Base-by-base conservation (phyloP, 2,888 invertebrate genomes). In the Drosophila borealis region DNA sequence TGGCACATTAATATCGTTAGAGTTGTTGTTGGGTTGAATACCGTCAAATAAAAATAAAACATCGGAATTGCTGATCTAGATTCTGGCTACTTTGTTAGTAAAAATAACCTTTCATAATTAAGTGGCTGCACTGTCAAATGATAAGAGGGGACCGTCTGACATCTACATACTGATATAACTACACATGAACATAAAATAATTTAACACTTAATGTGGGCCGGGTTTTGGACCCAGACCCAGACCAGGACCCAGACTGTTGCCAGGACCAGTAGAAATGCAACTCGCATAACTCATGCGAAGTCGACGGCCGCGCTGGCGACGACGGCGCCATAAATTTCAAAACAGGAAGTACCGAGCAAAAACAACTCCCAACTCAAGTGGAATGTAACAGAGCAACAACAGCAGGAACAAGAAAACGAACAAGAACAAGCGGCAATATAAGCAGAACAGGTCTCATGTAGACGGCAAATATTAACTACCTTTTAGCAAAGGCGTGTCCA, bases 301-400 rank as follows among this genome's bases (percentile, higher is more conserved):
- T 69, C 78, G 75, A 65, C 74, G 73, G 65, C 70, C 61, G 66
- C 46, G 63, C 50, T 63, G 79, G 70, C 71, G 72, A 71, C 82
- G 85, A 87, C 86, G 81, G 81, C 71, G 82, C 84, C 88, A 89
- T 89, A 89, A 90, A 90, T 87, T 88, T 90, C 78, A 84, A 80
- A 80, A 74, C 87, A 81, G 77, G 71, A 88, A 79, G 80, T 83
- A 81, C 67, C 76, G 70, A 74, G 79, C 69, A 59, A 80, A 77
- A 74, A 75, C 79, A 79, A 70, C 76, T 70, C 55, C 48, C 74
- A 77, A 64, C 61, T 80, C 70, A 51, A 79, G 80, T 81, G 76
- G 75, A 74, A 80, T 72, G 74, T 69, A 61, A 54, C 62, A 67
- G 51, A 56, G 61, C 67, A 67, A 33, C 46, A 68, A 33, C 46